Base-by-base conservation (phyloP, 2,113 vertebrate genomes). In the Parus major region DNA sequence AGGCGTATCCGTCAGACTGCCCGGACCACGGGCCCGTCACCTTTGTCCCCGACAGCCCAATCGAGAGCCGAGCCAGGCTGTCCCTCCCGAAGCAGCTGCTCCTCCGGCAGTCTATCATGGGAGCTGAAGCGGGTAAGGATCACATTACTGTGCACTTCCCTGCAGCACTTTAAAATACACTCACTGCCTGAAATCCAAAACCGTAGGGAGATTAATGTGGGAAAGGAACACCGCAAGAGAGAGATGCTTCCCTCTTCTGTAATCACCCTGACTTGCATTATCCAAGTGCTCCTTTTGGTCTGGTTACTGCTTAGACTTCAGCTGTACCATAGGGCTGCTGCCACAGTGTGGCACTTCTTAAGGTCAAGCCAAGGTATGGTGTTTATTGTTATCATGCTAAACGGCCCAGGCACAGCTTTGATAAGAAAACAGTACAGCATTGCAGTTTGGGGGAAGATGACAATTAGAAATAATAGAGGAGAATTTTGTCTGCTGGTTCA, bases 21-120 rank as follows among this genome's bases (percentile, higher is more conserved):
- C 99, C 99, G 0, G 99, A 99, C 65, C 99, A 99, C 0, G 99
- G 99, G 31, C 99, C 99, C 0, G 99, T 99, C 97, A 99, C 99
- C 65, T 99, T 99, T 92, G 98, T 99, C 96, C 98, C 98, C 5
- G 99, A 99, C 63, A 97, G 98, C 19, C 99, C 99, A 1, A 99
- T 99, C 72, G 99, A 99, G 97, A 99, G 99, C 97, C 98, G 99
- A 64, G 99, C 99, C 29, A 98, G 99, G 83, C 98, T 99, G 61
- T 99, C 99, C 44, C 97, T 99, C 59, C 99, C 99, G 1, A 99
- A 99, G 63, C 99, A 99, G 42, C 98, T 99, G 84, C 97, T 98
- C 69, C 98, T 99, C 16, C 98, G 98, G 16, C 98, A 98, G 92
- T 99, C 99, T 4, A 98, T 99, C 52, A 97, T 99, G 18, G 99